These are phyloP conservation scores for Anaspis maculata DNA, from an alignment of 2,888 invertebrate genomes.

Conservation along the genomic window DNA sequence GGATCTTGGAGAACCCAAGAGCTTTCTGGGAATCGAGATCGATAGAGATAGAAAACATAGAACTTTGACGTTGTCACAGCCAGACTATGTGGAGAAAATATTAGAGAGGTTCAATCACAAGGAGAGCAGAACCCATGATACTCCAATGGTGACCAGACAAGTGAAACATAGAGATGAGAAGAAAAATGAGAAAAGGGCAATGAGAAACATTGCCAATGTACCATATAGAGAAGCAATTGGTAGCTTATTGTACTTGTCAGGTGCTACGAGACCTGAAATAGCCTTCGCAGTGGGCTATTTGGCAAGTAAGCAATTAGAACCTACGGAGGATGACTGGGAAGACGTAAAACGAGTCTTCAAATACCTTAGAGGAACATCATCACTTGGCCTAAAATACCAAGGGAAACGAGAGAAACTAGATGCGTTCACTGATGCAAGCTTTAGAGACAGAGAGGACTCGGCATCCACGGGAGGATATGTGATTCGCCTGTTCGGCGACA, in stretches of 20 bases:
- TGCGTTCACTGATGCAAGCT: background rate
- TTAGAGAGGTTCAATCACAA: slow-evolving; percentile 1
- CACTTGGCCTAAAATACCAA: background rate
- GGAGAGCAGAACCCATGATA: background rate
- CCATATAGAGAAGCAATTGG: slow-evolving; percentile 18
- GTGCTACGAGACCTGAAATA: slow-evolving; percentile 8
- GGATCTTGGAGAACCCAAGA: slow-evolving; percentile 20
- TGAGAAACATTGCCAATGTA: background rate
- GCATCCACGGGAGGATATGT: background rate
- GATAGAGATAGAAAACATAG: background rate
- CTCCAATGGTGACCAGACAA: slow-evolving; percentile 14
- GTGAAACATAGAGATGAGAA: slow-evolving; percentile 11
- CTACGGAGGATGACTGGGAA: background rate
- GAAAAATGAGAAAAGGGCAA: background rate
- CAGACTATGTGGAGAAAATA: background rate
- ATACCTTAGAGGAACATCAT: background rate
- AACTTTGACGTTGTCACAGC: background rate
- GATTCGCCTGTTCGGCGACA: background rate
- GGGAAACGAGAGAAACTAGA: background rate
- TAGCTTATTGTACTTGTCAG: slow-evolving; percentile 15
- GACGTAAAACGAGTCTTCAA: background rate
- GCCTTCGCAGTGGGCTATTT: slow-evolving; percentile 5
- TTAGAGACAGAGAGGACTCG: background rate
- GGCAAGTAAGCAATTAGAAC: background rate
- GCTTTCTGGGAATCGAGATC: slow-evolving; percentile 1